These are phyloP conservation scores for Carapus acus DNA, from an alignment of 2,797 vertebrate genomes.

Conservation along the genomic window DNA sequence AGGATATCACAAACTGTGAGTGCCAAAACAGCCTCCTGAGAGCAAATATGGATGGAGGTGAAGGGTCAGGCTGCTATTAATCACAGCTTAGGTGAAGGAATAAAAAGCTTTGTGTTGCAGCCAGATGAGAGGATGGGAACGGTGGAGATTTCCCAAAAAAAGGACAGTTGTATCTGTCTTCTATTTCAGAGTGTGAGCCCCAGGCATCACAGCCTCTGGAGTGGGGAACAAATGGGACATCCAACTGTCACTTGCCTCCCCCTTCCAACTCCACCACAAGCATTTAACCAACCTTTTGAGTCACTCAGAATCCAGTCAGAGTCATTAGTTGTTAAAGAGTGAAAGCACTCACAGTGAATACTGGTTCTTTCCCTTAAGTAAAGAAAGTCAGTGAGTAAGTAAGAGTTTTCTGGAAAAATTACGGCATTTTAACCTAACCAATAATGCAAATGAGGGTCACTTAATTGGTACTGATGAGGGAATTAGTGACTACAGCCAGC, in stretches of 20 bases:
- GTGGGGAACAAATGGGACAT: constrained; percentile 43
- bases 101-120: constrained; percentile 64
- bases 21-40: constrained; percentile 54
- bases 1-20: constrained; percentile 5
- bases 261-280: constrained; percentile 3
- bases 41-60: constrained; percentile 69
- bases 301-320: constrained; percentile 29
- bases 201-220: constrained; percentile 58
- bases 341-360: no score
- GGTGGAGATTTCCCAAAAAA: constrained; percentile 58
- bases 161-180: constrained; percentile 70
- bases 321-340: constrained; percentile 32
- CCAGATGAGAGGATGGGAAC: constrained; percentile 61
- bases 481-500: no score
- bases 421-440: no score
- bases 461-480: no score
- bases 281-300: constrained; percentile 34
- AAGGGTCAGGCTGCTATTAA: constrained; percentile 73
- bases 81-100: constrained; percentile 67
- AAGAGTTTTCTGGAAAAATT: no score
- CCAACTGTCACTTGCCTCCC: constrained; percentile 22
- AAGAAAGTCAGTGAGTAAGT: no score
- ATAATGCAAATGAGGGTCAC: no score
- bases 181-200: constrained; percentile 65
- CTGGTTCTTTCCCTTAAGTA: no score